These are phyloP conservation scores for Heliconius aoede DNA, from an alignment of 2,888 invertebrate species.

Conservation along the genomic window DNA sequence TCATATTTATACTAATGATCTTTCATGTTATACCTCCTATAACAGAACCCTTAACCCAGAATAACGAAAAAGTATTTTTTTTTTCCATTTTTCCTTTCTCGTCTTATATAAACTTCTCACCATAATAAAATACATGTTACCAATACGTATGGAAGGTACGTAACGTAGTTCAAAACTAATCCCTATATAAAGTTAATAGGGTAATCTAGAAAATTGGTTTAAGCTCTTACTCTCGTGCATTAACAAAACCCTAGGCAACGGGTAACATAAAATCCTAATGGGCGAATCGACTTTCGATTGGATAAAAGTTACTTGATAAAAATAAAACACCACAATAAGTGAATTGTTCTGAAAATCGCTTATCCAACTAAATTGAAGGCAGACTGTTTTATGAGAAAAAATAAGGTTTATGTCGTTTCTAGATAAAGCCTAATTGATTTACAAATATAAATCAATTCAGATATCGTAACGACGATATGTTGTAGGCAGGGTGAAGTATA, in stretches of 20 bases:
- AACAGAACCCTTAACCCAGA: background rate
- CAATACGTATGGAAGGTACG: slow-evolving; percentile 3
- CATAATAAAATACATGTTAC: slow-evolving; percentile 16
- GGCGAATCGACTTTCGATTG: slow-evolving; percentile 49
- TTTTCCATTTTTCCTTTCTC: background rate
- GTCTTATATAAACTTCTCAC: background rate
- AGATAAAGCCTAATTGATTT: slow-evolving; percentile 59
- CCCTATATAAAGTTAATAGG: slow-evolving; percentile 31
- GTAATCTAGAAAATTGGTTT: slow-evolving; percentile 42
- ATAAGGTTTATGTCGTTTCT: slow-evolving; percentile 65
- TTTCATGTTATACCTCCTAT: background rate
- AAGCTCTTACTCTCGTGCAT: slow-evolving; percentile 43
- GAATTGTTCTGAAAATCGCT: slow-evolving; percentile 64
- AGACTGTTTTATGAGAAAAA: slow-evolving; percentile 55
- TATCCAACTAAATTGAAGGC: slow-evolving; percentile 45
- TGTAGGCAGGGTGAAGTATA: slow-evolving; percentile 58
- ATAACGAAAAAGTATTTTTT: background rate
- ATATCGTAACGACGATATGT: slow-evolving; percentile 71
- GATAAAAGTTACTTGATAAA: slow-evolving; percentile 52
- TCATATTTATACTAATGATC: background rate
- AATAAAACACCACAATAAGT: slow-evolving; percentile 59
- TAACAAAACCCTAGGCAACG: slow-evolving; percentile 42
- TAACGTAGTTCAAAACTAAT: slow-evolving; percentile 25
- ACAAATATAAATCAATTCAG: slow-evolving; percentile 68
- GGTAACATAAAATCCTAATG: slow-evolving; percentile 48